phyloP scores from a whole-genome alignment of 2,888 invertebrate species.

The Electrophaes corylata region DNA sequence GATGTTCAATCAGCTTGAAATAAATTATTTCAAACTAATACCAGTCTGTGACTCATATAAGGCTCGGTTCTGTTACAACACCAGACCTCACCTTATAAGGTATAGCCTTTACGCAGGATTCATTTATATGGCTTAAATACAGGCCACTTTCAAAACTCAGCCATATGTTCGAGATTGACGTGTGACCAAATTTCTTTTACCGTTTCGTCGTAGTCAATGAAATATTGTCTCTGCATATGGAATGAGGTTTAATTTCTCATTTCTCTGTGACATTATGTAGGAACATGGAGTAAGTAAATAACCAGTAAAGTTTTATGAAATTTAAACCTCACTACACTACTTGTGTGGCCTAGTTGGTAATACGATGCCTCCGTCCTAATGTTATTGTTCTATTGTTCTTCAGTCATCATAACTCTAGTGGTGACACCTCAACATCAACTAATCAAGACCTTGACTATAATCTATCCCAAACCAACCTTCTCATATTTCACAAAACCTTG shows the following conservation, averaged over 20 bases:
- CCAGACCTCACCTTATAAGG: conserved; percentile 74
- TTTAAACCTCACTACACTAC: conserved; percentile 33
- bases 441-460: conserved; percentile 1
- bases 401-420: conserved; percentile 8
- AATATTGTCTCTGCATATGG: conserved; percentile 22
- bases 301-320: conserved; percentile 29
- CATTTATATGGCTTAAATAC: conserved; percentile 78
- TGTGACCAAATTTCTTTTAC: conserved; percentile 71
- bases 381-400: conserved; percentile 46
- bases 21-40: conserved; percentile 74
- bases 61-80: conserved; percentile 70
- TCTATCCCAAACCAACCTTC: not conserved
- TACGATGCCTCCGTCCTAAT: conserved; percentile 40
- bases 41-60: conserved; percentile 73
- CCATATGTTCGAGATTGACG: conserved; percentile 80
- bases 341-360: conserved; percentile 50
- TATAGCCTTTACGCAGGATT: conserved; percentile 70
- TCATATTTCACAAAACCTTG: no score
- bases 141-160: conserved; percentile 75
- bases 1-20: conserved; percentile 73
- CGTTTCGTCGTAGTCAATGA: conserved; percentile 25
- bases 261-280: not conserved
- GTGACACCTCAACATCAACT: conserved; percentile 10
- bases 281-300: conserved; percentile 23
- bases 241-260: conserved; percentile 16